Evolutionary conservation across 2,888 invertebrate species (phyloP).

Genomic region (Lasioglossum calceatum): DNA sequence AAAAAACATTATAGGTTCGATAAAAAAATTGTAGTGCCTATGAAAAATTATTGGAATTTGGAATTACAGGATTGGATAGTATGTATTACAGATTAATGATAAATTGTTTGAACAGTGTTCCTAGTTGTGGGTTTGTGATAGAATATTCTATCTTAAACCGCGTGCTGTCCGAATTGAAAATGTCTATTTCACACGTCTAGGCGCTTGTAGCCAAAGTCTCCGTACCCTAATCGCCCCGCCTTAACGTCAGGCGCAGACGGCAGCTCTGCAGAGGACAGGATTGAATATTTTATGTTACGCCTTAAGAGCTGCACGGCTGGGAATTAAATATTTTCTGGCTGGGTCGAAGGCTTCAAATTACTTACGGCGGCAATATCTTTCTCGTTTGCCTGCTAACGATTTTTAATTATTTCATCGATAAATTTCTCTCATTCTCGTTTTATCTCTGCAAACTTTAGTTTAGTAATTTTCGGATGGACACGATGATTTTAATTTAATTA

Average conservation of each 20-base stretch:
- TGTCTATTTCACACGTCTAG: constrained; percentile 49
- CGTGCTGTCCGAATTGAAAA: constrained; percentile 49
- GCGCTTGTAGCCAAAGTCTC: constrained; percentile 47
- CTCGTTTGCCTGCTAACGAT: constrained; percentile 1
- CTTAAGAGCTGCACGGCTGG: constrained; percentile 55
- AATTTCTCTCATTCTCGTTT: too few relatives aligned
- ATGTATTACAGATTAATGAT: neutral
- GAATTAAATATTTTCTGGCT: constrained; percentile 59
- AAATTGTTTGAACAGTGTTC: neutral
- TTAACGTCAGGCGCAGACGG: constrained; percentile 66
- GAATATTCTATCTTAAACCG: neutral
- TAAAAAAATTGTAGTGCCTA: neutral
- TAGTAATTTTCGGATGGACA: neutral
- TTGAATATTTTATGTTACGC: constrained; percentile 68
- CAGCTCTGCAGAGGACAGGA: constrained; percentile 60
- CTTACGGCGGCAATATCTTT: constrained; percentile 8
- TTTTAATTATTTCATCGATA: constrained; percentile 14
- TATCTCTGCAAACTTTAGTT: neutral
- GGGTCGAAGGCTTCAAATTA: constrained; percentile 45
- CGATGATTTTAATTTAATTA: neutral
- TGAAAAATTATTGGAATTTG: neutral
- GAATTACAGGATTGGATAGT: neutral
- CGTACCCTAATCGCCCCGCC: constrained; percentile 62
- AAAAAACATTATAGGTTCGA: neutral
- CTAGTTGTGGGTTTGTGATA: neutral